A percentile compares a stretch with the other conserved stretches of the same genome.
phyloP scores from a whole-genome alignment of 2,888 invertebrate genomes.

The Cataglyphis livida region DNA sequence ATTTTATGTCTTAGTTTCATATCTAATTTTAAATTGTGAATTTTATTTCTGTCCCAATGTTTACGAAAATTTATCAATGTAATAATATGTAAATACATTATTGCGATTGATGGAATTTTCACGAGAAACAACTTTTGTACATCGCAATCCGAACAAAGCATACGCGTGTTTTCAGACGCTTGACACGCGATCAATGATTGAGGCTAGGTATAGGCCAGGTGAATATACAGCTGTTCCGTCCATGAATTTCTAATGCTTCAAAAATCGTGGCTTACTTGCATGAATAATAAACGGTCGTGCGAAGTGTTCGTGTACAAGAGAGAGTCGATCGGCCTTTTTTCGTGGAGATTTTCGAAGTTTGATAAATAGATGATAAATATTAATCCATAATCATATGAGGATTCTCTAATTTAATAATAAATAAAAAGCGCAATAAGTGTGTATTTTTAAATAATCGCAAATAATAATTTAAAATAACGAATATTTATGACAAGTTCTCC shows the following conservation, averaged over 20 bases:
- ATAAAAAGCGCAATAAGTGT: not conserved
- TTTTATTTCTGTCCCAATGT: not conserved
- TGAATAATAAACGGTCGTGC: slow-evolving; percentile 36
- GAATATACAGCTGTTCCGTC: slow-evolving; percentile 57
- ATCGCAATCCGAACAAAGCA: slow-evolving; percentile 30
- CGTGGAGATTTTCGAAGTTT: slow-evolving; percentile 8
- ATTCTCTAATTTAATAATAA: slow-evolving; percentile 18
- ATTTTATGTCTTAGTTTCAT: not conserved
- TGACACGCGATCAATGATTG: slow-evolving; percentile 45
- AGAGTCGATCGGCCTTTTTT: slow-evolving; percentile 9
- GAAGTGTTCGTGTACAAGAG: not conserved
- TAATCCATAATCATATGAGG: not conserved
- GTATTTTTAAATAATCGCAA: not conserved
- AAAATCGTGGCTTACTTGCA: slow-evolving; percentile 48
- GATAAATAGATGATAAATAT: slow-evolving; percentile 26
- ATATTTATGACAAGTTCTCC: not conserved
- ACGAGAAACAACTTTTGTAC: slow-evolving; percentile 34
- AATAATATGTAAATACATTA: not conserved
- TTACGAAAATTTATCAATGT: not conserved
- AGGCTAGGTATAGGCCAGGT: slow-evolving; percentile 52
- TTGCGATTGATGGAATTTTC: slow-evolving; percentile 7
- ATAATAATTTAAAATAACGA: not conserved
- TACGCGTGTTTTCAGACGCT: slow-evolving; percentile 45
- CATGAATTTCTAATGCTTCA: slow-evolving; percentile 54
- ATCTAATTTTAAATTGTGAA: not conserved